Evolutionary conservation across 2,113 vertebrate genomes (phyloP).

Genomic region (Ochotona princeps): DNA sequence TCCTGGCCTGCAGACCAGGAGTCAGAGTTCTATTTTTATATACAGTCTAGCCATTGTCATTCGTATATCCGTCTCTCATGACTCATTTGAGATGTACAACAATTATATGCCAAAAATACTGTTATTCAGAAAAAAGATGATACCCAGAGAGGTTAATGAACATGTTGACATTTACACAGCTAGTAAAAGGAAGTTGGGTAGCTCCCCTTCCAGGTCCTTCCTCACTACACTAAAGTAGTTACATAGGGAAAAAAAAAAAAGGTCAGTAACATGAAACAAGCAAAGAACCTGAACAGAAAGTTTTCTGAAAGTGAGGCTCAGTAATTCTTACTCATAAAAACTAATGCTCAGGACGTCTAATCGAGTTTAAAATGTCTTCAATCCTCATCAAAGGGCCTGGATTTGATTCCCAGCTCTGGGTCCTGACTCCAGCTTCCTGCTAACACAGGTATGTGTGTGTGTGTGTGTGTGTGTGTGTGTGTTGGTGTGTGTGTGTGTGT

Average conservation of each 20-base stretch:
- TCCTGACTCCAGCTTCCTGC: no score
- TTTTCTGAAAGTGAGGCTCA: constrained; percentile 28
- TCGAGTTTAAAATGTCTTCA: no score
- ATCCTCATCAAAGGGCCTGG: no score
- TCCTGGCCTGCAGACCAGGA: neutral
- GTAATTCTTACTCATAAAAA: constrained; percentile 36
- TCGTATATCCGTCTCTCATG: neutral
- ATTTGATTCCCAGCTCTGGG: no score
- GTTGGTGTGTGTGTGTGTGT: no score
- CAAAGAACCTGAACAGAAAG: neutral
- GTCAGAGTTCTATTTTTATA: neutral
- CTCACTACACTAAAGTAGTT: neutral
- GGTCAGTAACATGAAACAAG: neutral
- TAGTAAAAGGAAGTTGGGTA: neutral
- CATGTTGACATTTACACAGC: neutral
- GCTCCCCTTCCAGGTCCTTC: neutral
- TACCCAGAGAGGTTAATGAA: neutral
- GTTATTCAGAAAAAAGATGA: constrained; percentile 1
- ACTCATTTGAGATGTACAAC: neutral
- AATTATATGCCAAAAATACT: neutral
- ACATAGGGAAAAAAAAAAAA: constrained; percentile 12
- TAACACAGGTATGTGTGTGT: no score
- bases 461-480: no score
- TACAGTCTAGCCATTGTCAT: neutral
- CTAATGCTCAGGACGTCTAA: neutral